phyloP scores from a whole-genome alignment of 2,888 invertebrate genomes.

The Rhaphigaster nebulosa region DNA sequence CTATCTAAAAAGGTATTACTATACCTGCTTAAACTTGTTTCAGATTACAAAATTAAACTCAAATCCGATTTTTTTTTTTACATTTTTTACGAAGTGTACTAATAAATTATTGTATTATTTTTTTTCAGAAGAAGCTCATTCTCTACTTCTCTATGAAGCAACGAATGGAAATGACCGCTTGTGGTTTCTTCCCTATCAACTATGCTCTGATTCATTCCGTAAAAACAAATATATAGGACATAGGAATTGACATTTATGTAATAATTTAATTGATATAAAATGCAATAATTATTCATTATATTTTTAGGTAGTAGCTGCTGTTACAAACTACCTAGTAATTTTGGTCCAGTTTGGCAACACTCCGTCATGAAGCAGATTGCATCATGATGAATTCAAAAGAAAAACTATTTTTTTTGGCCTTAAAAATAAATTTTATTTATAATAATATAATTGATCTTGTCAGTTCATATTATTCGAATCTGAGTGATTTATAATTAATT shows the following conservation, averaged over 20 bases:
- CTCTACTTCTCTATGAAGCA: conserved; percentile 23
- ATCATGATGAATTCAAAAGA: background rate
- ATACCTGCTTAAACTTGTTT: background rate
- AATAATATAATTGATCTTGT: background rate
- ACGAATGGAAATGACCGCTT: background rate
- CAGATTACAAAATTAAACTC: background rate
- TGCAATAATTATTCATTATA: background rate
- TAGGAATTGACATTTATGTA: background rate
- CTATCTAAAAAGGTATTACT: background rate
- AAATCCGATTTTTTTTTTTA: background rate
- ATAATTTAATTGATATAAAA: background rate
- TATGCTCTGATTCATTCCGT: conserved; percentile 45
- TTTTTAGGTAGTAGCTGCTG: conserved; percentile 20
- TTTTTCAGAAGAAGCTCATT: background rate
- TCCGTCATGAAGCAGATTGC: background rate
- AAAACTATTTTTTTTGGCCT: background rate
- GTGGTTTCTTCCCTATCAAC: conserved; percentile 19
- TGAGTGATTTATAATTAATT: no score
- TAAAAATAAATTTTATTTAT: background rate
- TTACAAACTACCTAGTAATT: conserved; percentile 34
- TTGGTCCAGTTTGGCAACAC: conserved; percentile 29
- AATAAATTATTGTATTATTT: background rate
- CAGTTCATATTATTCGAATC: background rate
- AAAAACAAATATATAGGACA: background rate
- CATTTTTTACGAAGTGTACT: background rate